A percentile compares a stretch with the other conserved stretches of the same genome.
Evolutionary conservation across 1,140 invertebrate genomes (phyloP).

Genomic region (Leptoteleia sp.): DNA sequence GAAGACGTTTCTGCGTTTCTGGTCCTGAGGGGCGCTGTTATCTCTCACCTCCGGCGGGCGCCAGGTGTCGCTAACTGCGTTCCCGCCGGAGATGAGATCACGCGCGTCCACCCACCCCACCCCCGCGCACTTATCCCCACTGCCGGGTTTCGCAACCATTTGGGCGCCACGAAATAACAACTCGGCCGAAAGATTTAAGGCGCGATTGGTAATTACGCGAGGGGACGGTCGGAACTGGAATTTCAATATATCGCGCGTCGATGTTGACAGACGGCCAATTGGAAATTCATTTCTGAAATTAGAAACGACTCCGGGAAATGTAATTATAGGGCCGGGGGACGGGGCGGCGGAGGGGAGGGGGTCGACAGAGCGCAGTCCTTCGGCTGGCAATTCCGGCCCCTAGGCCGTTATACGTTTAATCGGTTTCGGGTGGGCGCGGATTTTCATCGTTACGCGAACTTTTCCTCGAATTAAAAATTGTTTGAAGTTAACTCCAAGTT

Average conservation of each 20-base stretch:
- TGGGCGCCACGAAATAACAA: constrained; percentile 47
- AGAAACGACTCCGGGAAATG: constrained; percentile 36
- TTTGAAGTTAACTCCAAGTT: constrained; percentile 8
- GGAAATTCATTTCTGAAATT: constrained; percentile 60
- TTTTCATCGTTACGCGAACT: constrained; percentile 20
- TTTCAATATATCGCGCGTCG: constrained; percentile 50
- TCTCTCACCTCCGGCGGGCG: constrained; percentile 20
- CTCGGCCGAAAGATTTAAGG: constrained; percentile 43
- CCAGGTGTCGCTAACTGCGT: constrained; percentile 58
- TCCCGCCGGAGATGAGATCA: constrained; percentile 31
- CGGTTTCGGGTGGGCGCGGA: constrained; percentile 13
- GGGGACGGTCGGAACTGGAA: constrained; percentile 45
- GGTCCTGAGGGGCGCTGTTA: constrained; percentile 29
- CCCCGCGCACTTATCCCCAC: constrained; percentile 34
- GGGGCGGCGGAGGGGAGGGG: too few species aligned
- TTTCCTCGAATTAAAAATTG: constrained; percentile 38
- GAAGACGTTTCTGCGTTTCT: constrained; percentile 55
- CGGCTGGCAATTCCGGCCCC: constrained; percentile 26
- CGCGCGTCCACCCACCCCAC: too few species aligned
- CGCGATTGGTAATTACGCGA: constrained; percentile 54
- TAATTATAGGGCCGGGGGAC: constrained; percentile 41
- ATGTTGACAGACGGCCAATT: constrained; percentile 58
- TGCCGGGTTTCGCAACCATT: constrained; percentile 19
- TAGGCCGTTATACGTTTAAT: constrained; percentile 44
- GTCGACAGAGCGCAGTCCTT: constrained; percentile 33